These are phyloP conservation scores for Tetrax tetrax DNA, from an alignment of 2,113 vertebrate genomes.

Conservation along the genomic window DNA sequence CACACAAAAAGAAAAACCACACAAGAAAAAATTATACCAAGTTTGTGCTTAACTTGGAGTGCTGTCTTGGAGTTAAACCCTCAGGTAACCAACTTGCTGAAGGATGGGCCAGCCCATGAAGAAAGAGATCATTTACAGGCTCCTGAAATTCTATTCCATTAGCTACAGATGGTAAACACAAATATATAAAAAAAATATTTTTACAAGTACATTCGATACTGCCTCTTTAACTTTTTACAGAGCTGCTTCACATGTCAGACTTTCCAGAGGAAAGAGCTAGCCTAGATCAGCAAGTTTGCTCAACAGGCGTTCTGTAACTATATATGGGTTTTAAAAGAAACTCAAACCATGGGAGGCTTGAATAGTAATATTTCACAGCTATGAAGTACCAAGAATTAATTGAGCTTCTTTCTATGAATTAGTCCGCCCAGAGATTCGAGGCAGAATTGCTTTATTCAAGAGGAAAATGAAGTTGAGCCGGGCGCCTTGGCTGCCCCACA, in stretches of 20 bases:
- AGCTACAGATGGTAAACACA: background rate
- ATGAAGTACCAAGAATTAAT: background rate
- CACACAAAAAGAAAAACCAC: too few species aligned
- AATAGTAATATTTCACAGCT: background rate
- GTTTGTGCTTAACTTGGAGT: background rate
- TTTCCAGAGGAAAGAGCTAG: constrained; percentile 3
- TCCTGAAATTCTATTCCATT: background rate
- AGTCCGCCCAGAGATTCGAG: background rate
- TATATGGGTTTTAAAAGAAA: background rate
- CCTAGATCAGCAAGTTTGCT: constrained; percentile 4
- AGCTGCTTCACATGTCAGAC: background rate
- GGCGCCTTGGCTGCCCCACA: fast-evolving
- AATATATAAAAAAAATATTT: background rate
- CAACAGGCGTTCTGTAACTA: background rate
- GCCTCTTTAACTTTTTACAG: constrained; percentile 8
- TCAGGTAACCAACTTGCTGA: background rate
- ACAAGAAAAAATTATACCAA: background rate
- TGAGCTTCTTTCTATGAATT: background rate
- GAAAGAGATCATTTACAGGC: background rate
- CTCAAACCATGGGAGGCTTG: background rate
- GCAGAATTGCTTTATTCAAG: background rate
- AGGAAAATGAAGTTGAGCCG: background rate
- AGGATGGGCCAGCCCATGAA: background rate
- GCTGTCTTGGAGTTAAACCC: background rate
- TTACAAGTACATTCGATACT: background rate